phyloP scores from a whole-genome alignment of 1,140 invertebrate species.

The Camponotus vicinus region DNA sequence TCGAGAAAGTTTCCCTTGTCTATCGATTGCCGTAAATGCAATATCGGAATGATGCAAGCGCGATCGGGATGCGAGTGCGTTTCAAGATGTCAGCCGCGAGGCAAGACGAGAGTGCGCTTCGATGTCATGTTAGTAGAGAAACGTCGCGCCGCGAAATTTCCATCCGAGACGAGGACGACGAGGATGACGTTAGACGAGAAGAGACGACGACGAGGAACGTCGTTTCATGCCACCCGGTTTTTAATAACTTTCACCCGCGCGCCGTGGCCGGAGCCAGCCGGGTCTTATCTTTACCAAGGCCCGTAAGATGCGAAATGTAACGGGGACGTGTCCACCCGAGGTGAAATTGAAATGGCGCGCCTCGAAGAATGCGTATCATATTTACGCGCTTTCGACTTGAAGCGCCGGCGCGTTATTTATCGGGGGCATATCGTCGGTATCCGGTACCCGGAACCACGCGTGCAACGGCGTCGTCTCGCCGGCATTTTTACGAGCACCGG shows the following conservation, averaged over 20 bases:
- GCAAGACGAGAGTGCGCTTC: conserved; percentile 4
- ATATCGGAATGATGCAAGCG: conserved; percentile 39
- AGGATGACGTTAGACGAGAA: background rate
- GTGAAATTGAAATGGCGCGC: conserved; percentile 72
- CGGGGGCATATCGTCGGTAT: conserved; percentile 14
- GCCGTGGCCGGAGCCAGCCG: background rate
- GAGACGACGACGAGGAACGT: conserved; percentile 6
- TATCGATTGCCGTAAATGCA: background rate
- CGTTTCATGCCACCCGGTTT: conserved; percentile 51
- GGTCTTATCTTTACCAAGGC: conserved; percentile 66
- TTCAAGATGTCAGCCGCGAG: conserved; percentile 1
- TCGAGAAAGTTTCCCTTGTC: conserved; percentile 37
- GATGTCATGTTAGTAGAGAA: background rate
- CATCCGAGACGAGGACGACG: conserved; percentile 7
- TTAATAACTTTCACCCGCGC: conserved; percentile 73
- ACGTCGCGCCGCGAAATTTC: background rate
- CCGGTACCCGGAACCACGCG: conserved; percentile 37
- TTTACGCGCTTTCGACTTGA: conserved; percentile 46
- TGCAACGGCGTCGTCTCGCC: background rate
- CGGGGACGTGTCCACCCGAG: conserved; percentile 57
- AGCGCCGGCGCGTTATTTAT: conserved; percentile 31
- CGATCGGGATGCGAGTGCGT: conserved; percentile 21
- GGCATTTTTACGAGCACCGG: conserved; percentile 31
- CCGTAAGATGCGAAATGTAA: conserved; percentile 68
- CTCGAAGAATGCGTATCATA: conserved; percentile 60